Conservation (phyloP, 1,140 invertebrate species). For the Piezodorus guildinii region DNA sequence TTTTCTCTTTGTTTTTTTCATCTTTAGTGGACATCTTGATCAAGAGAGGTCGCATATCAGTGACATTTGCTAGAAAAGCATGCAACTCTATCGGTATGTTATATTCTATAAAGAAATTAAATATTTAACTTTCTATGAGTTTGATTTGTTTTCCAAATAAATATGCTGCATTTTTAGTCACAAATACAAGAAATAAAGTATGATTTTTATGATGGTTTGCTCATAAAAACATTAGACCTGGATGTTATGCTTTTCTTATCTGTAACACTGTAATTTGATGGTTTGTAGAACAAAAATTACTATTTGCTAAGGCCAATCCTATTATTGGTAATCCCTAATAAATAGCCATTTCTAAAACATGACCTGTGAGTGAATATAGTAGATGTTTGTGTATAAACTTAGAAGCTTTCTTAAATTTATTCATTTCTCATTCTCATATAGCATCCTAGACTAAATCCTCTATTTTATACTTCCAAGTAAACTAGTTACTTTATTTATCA, state of each 20-base stretch:
- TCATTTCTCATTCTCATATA: no score
- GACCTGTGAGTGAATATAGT: no score
- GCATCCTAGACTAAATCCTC: no score
- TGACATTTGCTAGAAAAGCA: conserved; percentile 3
- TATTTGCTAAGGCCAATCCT: no score
- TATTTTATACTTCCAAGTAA: no score
- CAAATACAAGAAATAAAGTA: neutral
- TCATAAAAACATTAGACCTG: neutral
- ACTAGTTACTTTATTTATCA: no score
- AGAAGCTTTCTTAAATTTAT: no score
- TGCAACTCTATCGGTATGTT: conserved; percentile 38
- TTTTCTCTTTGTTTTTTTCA: conserved; percentile 52
- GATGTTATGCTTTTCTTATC: neutral
- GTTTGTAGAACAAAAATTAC: neutral
- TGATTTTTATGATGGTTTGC: neutral
- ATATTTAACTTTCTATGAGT: no score
- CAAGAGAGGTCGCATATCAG: neutral
- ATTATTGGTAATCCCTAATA: neutral
- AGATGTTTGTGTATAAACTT: no score
- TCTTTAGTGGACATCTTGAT: conserved; percentile 46
- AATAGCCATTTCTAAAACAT: neutral
- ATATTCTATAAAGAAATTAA: neutral
- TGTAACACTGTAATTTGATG: no score
- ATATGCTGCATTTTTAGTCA: neutral
- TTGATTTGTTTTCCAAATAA: neutral